Base-by-base conservation (phyloP, 2,888 invertebrate species). In the Sericinus montela region DNA sequence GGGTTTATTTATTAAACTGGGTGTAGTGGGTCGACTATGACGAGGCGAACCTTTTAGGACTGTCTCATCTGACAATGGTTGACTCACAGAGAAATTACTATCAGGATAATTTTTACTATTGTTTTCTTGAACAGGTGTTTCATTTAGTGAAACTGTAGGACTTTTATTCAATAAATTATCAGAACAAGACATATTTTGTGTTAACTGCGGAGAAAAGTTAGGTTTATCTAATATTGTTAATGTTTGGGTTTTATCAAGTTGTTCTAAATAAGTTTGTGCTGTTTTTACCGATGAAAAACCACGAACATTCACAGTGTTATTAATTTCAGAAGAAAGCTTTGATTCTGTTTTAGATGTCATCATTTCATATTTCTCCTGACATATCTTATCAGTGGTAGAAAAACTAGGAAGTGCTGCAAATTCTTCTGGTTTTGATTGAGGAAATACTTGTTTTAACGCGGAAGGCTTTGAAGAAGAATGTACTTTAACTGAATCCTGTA, bases 1-100 rank as follows among this genome's bases (percentile, higher is more conserved):
- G 19, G 95, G 93, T 75, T 93, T 93, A 68, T 94, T 94, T 50
- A 92, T 93, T 80, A 91, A 77, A 66, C 93, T 93, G 0, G 95
- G 94, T 14, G 94, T 94, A 51, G 90, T 86, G 3, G 94, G 90
- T 48, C 93, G 86, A 54, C 87, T 86, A 41, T 86, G 77, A 23
- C 80, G 79, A 1, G 91, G 90, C 10, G 92, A 92, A 52, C 87
- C 88, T 51, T 89, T 84, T 32, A 90, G 76, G 52, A 77, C 77
- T 48, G 64, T 78, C 56, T 91, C 91, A 57, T 92, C 92, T 55
- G 86, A 78, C 61, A 93, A 90, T 45, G 93, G 91, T 80, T 92
- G 92, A 63, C 90, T 90, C 90, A 91, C 19, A 19, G 19, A 19
- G 19, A 5, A 19, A 19, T 5, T 90, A 44, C 76, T 76, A 57